Base-by-base conservation (phyloP, 2,113 vertebrate species). In the Menidia beryllina region DNA sequence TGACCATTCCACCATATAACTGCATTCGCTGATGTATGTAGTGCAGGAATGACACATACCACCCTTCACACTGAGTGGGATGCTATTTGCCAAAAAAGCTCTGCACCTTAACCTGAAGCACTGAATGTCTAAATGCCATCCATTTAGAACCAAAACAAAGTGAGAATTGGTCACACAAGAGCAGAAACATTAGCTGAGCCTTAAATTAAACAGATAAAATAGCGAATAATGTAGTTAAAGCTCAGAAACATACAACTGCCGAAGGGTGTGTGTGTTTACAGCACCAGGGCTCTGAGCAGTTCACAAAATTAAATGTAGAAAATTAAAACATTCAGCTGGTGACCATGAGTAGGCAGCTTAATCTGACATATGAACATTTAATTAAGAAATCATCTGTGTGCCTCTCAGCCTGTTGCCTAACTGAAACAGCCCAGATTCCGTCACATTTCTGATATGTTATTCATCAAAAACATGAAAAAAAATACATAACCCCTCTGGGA, bases 311-410 rank as follows among this genome's bases (percentile, higher is more conserved):
- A 50, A 75, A 62, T 25, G 48, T 48, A 60, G 39, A 64, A 72
- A 72, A 66, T 48, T 24, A 57, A 59, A 52, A 52, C 36, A 39
- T n/a, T 34, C 26, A 53, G 68, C 25, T 64, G 26, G 41, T 30
- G 26, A 79, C 60, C 21, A 47, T 56, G 47, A 82, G 62, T 58
- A 59, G 69, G 52, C 52, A 72, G 53, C 45, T 43, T 78, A 76
- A 86, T 71, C 54, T 25, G n/a, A 62, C 23, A 39, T 69, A 52
- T 49, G 47, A 73, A 62, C 65, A 58, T 81, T 80, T 82, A 83
- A 73, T 76, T 45, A 66, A 73, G 38, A 23, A 41, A 65, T 30
- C 9, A 65, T 62, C 62, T 61, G 25, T 39, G 23, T 58, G 21
- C 49, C 57, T 72, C 36, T 63, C 51, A 55, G 53, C 30, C 61